Evolutionary conservation across 30 jellyfish, hydroid and myxozoan genomes (phyloP), one percentile per base, ranked within the genome.

Genomic region (Pseudorhiza aurosa): DNA sequence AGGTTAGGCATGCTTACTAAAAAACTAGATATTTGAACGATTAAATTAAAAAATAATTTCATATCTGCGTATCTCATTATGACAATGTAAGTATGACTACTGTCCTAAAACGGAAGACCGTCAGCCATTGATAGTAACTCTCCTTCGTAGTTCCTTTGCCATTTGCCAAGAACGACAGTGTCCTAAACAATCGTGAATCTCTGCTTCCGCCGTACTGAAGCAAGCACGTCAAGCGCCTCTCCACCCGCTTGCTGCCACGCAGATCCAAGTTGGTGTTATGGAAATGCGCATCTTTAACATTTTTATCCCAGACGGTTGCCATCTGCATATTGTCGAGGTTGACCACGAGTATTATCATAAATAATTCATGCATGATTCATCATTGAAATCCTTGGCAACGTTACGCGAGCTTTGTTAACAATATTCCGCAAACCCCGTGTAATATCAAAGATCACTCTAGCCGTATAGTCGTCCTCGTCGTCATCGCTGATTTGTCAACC

Each of bases 291-390:
- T 64, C 77, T 40, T 17, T 31, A 8, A n/a, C 59, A 64, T 64
- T 31, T 36, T 64, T 64, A 30, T 29, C 45, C 26, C 86, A 73
- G 86, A 44, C 86, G 86, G 86, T 50, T 14, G 62, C 72, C 91
- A 80, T 80, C 83, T 80, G 91, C 75, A 60, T 19, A 26, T 46
- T 70, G 81, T 32, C n/a, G 83, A 37, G 84, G 83, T 65, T n/a
- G 10, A 57, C 91, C 91, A 65, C 82, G 83, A 64, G 91, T 17
- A 47, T 80, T 53, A 45, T 30, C 56, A n/a, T 80, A 35, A 80
- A 80, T 80, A 32, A 80, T 80, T 67, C 84, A 80, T 80, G 30
- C 58, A 40, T 45, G 73, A 60, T 58, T 76, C 84, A 80, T 74
- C 87, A 55, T 47, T 33, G 44, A 64, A 39, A 19, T 80, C 81